A percentile compares a stretch with the other conserved stretches of the same genome.
phyloP scores from a whole-genome alignment of 2,888 invertebrate genomes.

The Agrenia bidenticulata region DNA sequence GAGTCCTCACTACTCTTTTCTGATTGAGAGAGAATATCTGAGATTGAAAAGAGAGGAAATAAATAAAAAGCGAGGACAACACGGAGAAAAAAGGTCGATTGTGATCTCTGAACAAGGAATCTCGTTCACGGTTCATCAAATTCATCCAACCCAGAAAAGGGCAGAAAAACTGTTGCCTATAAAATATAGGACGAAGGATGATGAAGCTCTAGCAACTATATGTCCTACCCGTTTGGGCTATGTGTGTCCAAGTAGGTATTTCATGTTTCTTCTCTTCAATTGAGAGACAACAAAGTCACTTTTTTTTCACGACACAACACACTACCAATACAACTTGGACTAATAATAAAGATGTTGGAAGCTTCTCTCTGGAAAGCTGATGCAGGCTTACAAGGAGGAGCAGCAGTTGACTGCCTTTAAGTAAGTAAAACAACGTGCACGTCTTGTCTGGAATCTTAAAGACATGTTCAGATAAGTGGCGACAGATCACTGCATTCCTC shows the following conservation, averaged over 20 bases:
- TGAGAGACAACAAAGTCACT: slow-evolving; percentile 10
- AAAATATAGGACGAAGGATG: background rate
- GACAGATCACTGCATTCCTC: background rate
- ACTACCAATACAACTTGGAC: background rate
- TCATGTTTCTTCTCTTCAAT: background rate
- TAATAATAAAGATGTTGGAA: slow-evolving; percentile 2
- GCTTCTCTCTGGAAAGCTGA: too few relatives aligned
- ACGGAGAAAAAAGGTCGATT: slow-evolving; percentile 9
- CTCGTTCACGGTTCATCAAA: slow-evolving; percentile 11
- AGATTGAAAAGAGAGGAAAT: background rate
- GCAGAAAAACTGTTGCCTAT: slow-evolving; percentile 1
- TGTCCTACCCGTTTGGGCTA: background rate
- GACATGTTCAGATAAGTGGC: slow-evolving; percentile 1
- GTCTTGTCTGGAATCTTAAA: slow-evolving; percentile 40
- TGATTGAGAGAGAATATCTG: slow-evolving; percentile 2
- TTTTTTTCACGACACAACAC: background rate
- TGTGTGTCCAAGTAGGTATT: background rate
- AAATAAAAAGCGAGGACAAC: slow-evolving; percentile 2
- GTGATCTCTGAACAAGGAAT: slow-evolving; percentile 10
- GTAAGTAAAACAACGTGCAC: slow-evolving; percentile 35
- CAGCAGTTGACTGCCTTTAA: slow-evolving; percentile 31
- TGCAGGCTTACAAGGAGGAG: background rate
- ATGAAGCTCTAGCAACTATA: background rate
- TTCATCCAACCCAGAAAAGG: slow-evolving; percentile 4
- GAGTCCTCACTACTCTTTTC: background rate